phyloP scores from a whole-genome alignment of 2,797 vertebrate species.

The Amblyopsis hoosieri region DNA sequence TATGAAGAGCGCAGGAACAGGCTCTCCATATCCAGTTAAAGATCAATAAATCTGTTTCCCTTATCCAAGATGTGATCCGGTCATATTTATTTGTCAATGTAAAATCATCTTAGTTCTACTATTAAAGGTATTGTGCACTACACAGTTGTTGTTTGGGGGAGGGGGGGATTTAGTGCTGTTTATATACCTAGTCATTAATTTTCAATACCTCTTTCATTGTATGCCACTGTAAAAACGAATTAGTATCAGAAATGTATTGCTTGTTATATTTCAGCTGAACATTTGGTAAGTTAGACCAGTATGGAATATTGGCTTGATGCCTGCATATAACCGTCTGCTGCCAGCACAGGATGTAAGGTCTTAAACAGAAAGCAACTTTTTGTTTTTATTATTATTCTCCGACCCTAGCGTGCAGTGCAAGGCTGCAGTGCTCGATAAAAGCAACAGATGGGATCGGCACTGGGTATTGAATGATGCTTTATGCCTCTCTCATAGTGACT shows the following conservation, averaged over 20 bases:
- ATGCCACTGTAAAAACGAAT: no score
- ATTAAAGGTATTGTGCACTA: constrained; percentile 41
- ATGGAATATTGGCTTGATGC: no score
- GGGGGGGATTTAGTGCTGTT: no score
- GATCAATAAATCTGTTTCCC: constrained; percentile 47
- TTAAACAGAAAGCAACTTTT: neutral
- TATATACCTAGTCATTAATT: no score
- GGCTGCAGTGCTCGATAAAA: neutral
- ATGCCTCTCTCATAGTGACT: neutral
- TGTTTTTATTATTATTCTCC: neutral
- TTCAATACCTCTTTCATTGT: no score
- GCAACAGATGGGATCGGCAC: neutral
- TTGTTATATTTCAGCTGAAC: no score
- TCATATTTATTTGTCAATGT: neutral
- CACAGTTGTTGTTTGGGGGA: constrained; percentile 11
- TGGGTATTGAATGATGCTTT: neutral
- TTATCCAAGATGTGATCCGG: constrained; percentile 24
- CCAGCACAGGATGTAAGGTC: neutral
- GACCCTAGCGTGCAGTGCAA: neutral
- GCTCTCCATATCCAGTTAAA: constrained; percentile 28
- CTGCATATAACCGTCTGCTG: no score
- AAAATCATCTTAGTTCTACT: neutral
- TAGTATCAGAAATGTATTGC: no score
- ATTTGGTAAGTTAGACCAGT: no score
- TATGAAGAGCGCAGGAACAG: constrained; percentile 23